Conservation (phyloP, 2,113 vertebrate species). For the Odocoileus hemionus region DNA sequence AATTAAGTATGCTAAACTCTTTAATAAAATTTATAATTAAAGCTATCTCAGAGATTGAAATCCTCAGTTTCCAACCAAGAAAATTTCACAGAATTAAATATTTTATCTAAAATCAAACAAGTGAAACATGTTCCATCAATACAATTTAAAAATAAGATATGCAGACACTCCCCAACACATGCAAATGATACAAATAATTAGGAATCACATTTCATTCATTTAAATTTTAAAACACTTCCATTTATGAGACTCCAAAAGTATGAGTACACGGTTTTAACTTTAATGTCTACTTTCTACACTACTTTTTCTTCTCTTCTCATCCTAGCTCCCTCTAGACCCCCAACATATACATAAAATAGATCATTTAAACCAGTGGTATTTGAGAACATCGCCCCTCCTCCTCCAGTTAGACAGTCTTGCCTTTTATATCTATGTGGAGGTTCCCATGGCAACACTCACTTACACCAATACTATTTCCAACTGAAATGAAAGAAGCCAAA, state of each 20-base stretch:
- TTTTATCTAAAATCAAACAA: conserved; percentile 26
- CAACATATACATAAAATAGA: neutral
- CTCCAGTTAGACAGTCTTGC: conserved; percentile 18
- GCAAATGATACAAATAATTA: conserved; percentile 22
- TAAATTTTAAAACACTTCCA: conserved; percentile 18
- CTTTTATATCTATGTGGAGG: conserved; percentile 63
- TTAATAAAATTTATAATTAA: conserved; percentile 33
- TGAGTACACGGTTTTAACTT: neutral
- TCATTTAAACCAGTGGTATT: neutral
- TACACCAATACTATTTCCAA: conserved; percentile 59
- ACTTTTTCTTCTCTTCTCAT: conserved; percentile 15
- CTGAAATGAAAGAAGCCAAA: conserved; percentile 55
- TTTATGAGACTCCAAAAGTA: neutral
- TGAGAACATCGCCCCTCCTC: conserved; percentile 26
- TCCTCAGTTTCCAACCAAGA: conserved; percentile 9
- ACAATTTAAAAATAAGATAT: conserved; percentile 1
- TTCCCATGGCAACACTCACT: conserved; percentile 59
- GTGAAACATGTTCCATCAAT: neutral
- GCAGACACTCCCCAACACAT: neutral
- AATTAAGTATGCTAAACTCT: neutral
- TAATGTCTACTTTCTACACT: neutral
- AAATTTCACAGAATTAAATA: conserved; percentile 29
- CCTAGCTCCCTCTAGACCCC: neutral
- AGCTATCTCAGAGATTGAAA: conserved; percentile 7
- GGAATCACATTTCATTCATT: conserved; percentile 30